Conservation (phyloP, 2,888 invertebrate species). For the Drosophila nr. fundita region DNA sequence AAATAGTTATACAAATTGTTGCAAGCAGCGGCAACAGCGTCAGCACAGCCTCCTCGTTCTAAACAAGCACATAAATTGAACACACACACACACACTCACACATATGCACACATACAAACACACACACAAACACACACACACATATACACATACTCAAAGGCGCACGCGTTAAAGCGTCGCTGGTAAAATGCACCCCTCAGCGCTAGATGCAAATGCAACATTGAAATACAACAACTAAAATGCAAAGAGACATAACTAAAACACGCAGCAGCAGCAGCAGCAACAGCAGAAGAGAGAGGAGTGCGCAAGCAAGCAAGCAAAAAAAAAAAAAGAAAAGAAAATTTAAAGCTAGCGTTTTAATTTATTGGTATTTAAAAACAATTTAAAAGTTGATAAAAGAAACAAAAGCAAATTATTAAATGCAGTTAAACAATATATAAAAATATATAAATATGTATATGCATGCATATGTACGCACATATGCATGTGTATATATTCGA, state of each 20-base stretch:
- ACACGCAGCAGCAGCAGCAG: conserved; percentile 7
- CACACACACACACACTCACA: neutral
- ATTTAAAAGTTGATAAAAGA: conserved; percentile 19
- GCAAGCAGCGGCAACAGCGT: conserved; percentile 27
- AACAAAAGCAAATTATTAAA: conserved; percentile 51
- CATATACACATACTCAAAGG: conserved; percentile 11
- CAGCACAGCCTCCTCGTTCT: conserved; percentile 2
- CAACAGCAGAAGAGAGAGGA: neutral
- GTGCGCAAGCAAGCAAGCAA: conserved; percentile 6
- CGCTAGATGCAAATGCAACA: conserved; percentile 25
- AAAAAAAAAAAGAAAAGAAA: neutral
- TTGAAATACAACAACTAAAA: neutral
- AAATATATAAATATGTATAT: conserved; percentile 36
- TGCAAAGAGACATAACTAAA: neutral
- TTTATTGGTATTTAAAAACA: conserved; percentile 55
- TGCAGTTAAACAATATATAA: conserved; percentile 58
- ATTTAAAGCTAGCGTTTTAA: conserved; percentile 26
- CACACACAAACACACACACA: neutral
- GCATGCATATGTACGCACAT: conserved; percentile 25
- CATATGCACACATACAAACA: neutral
- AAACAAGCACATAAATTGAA: conserved; percentile 14
- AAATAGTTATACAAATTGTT: conserved; percentile 34
- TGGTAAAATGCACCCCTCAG: conserved; percentile 22
- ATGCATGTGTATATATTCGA: conserved; percentile 26
- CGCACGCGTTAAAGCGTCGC: conserved; percentile 27